Conservation (phyloP, 1,140 invertebrate species). For the Leptopilina clavipes region DNA sequence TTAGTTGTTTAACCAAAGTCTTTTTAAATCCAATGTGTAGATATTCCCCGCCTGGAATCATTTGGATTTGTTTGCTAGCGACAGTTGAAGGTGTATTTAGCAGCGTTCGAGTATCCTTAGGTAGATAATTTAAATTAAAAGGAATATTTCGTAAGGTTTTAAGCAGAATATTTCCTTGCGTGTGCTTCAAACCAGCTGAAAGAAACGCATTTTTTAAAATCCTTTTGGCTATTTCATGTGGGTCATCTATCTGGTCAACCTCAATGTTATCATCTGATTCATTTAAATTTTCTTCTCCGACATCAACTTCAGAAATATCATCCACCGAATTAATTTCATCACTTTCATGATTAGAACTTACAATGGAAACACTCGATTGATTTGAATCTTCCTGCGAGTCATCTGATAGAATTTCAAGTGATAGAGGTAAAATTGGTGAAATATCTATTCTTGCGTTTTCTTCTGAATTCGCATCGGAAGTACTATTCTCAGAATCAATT, state of each 20-base stretch:
- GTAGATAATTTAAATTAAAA: background rate
- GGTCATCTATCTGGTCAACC: background rate
- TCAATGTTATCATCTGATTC: background rate
- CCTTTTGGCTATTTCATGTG: background rate
- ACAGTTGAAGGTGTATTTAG: background rate
- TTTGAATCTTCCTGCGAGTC: background rate
- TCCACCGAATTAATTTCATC: background rate
- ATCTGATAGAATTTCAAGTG: background rate
- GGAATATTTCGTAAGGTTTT: background rate
- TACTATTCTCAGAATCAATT: background rate
- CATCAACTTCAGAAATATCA: background rate
- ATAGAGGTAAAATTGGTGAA: background rate
- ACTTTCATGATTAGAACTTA: too few relatives aligned
- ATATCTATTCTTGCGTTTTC: background rate
- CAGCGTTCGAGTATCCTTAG: background rate
- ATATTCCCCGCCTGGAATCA: conserved; percentile 2
- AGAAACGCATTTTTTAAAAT: conserved; percentile 3
- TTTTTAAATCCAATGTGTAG: background rate
- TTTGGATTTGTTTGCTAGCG: background rate
- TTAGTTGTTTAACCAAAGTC: background rate
- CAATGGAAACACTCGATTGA: background rate
- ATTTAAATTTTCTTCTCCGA: background rate
- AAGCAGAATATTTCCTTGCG: background rate
- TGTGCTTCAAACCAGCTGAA: background rate
- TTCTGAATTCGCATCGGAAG: background rate